Conservation (phyloP, 2,888 invertebrate genomes). For the Macrosiphum euphorbiae region DNA sequence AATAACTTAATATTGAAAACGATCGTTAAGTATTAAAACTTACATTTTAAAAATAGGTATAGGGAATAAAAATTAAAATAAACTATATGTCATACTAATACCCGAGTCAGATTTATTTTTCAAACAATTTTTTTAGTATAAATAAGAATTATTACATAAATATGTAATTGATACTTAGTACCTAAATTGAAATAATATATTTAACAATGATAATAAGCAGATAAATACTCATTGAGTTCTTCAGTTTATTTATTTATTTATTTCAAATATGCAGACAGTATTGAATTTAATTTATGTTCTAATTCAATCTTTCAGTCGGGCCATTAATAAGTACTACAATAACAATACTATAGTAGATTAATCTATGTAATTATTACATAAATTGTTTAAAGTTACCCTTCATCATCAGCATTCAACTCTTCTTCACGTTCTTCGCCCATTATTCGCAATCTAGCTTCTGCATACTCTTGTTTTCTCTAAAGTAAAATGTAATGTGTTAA, state of each 20-base stretch:
- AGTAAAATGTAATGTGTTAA: conserved; percentile 58
- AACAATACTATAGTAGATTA: neutral
- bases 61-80: neutral
- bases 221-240: neutral
- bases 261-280: neutral
- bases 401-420: conserved; percentile 71
- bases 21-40: neutral
- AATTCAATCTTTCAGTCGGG: neutral
- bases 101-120: neutral
- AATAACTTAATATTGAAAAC: neutral
- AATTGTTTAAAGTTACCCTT: conserved; percentile 72
- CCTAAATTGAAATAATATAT: neutral
- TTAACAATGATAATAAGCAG: neutral
- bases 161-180: neutral
- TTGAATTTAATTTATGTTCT: neutral
- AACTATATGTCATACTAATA: neutral
- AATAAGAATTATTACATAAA: neutral
- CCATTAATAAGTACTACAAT: neutral
- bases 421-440: conserved; percentile 85
- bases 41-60: neutral
- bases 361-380: neutral
- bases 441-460: conserved; percentile 90
- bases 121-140: neutral
- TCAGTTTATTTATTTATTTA: neutral
- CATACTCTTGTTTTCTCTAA: conserved; percentile 92